Conservation (phyloP, 2,888 invertebrate genomes). For the Epirrita christyi region DNA sequence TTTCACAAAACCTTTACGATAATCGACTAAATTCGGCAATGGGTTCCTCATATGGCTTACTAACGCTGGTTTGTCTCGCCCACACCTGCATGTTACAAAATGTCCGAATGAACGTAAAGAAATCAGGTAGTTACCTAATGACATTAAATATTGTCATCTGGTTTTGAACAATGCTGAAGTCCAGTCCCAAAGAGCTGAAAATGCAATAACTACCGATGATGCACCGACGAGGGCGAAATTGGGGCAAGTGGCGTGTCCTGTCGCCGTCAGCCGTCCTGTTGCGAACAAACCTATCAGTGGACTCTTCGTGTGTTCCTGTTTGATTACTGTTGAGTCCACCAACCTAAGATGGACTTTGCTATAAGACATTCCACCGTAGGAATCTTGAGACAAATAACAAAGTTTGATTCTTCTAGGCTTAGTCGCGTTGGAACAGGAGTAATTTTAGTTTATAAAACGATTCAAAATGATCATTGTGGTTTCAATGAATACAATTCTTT, state of each 20-base stretch:
- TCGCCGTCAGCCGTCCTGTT: conserved; percentile 19
- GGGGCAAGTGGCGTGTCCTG: conserved; percentile 72
- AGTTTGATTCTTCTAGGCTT: too few relatives aligned
- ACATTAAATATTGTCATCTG: too few relatives aligned
- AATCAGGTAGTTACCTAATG: too few relatives aligned
- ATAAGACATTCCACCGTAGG: too few relatives aligned
- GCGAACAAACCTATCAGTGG: background rate
- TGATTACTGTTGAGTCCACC: background rate
- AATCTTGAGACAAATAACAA: too few relatives aligned
- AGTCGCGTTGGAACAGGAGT: too few relatives aligned
- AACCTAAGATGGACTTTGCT: too few relatives aligned
- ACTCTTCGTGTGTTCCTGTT: conserved; percentile 8
- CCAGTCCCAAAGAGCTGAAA: background rate
- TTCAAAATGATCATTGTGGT: too few relatives aligned
- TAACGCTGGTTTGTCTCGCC: conserved; percentile 18
- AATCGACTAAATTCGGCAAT: background rate
- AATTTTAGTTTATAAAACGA: too few relatives aligned
- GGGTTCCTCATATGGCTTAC: conserved; percentile 5
- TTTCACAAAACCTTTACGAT: background rate
- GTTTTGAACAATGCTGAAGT: background rate
- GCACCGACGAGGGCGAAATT: conserved; percentile 42
- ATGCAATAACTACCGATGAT: conserved; percentile 30
- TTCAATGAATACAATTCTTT: too few relatives aligned
- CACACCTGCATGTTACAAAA: conserved; percentile 8
- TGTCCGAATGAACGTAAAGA: background rate